A percentile compares a stretch with the other conserved stretches of the same genome.
Conservation (phyloP, 2,113 vertebrate genomes). For the Pterocles orientalis region DNA sequence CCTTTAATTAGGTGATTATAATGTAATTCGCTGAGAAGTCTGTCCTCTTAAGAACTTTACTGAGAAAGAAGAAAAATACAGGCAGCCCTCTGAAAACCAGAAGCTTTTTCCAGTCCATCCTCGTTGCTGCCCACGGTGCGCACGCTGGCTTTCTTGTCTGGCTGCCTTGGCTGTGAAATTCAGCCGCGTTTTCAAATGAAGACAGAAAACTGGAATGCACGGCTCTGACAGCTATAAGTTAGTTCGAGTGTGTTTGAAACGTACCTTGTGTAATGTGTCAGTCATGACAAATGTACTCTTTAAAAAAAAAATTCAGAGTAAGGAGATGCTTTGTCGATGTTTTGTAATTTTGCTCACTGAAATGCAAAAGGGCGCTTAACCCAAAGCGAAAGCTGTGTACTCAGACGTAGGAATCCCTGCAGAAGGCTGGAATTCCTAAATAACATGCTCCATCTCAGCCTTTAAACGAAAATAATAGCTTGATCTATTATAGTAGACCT, state of each 20-base stretch:
- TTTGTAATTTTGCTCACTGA: not conserved
- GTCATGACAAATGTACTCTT: not conserved
- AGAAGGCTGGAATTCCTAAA: not conserved
- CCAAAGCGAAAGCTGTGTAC: not conserved
- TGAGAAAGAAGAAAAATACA: not conserved
- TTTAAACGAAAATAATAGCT: not conserved
- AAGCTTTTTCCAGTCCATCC: not conserved
- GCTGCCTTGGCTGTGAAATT: not conserved
- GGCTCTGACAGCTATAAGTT: not conserved
- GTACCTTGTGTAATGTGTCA: not conserved
- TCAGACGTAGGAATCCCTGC: not conserved
- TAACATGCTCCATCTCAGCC: not conserved
- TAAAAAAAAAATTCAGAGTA: not conserved
- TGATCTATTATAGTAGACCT: not conserved
- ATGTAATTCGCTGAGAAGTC: not conserved
- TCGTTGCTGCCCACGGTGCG: not conserved
- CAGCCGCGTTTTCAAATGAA: not conserved
- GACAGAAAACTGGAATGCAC: not conserved
- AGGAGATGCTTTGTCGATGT: not conserved
- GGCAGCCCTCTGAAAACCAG: not conserved
- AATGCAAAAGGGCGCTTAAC: not conserved
- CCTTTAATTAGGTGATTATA: not conserved
- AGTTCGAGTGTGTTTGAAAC: not conserved
- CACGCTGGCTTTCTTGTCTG: fast-evolving
- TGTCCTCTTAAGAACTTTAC: not conserved